These are phyloP conservation scores for Pseudachorutes palmiensis DNA, from an alignment of 1,140 invertebrate genomes.

Conservation along the genomic window DNA sequence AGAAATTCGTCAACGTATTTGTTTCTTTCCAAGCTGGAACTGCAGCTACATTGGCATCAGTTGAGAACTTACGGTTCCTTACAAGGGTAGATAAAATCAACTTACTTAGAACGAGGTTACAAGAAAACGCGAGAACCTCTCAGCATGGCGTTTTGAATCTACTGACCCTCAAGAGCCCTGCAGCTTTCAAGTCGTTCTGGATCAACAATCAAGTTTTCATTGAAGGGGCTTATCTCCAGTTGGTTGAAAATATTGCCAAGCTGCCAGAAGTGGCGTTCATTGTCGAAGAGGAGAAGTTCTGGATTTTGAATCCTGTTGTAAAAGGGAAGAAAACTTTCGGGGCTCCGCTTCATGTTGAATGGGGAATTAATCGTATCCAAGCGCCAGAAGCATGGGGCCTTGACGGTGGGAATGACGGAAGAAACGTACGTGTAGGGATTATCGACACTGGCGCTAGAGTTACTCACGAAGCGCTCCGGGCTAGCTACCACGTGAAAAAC, in stretches of 20 bases:
- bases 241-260: background rate
- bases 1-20: background rate
- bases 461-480: conserved; percentile 7
- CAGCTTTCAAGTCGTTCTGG: background rate
- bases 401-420: background rate
- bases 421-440: background rate
- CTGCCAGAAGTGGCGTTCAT: background rate
- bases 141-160: background rate
- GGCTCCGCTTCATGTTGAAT: background rate
- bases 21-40: background rate
- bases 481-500: background rate
- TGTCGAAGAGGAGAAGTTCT: background rate
- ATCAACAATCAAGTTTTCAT: conserved; percentile 3
- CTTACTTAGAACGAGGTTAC: background rate
- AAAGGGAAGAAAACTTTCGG: background rate
- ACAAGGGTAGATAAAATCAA: background rate
- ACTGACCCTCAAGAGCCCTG: background rate
- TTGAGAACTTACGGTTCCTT: background rate
- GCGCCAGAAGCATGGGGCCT: background rate
- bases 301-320: background rate
- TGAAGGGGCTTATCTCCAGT: background rate
- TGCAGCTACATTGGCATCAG: background rate
- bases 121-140: background rate
- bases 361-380: background rate
- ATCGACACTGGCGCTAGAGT: conserved; percentile 6